Percentiles rank a stretch among this genome's conserved stretches.
Conservation (phyloP, 1,140 invertebrate genomes). For the Lerema accius region DNA sequence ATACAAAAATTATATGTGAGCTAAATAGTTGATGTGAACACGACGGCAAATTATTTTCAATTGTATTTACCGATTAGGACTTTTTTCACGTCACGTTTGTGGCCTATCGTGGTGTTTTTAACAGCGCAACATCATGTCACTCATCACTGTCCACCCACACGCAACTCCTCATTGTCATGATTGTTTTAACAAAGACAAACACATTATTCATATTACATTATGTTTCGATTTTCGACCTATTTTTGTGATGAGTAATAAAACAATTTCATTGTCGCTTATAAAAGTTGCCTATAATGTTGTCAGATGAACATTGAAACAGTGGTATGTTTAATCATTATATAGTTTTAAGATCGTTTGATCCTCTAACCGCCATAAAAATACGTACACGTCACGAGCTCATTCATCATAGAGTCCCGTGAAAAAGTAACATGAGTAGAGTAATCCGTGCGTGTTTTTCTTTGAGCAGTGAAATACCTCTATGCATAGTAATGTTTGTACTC, state of each 20-base stretch:
- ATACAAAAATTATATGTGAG: no score
- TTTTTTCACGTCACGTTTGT: neutral
- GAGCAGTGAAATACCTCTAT: slow-evolving; percentile 1
- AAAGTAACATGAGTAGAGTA: neutral
- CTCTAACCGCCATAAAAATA: slow-evolving; percentile 31
- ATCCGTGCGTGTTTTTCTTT: neutral
- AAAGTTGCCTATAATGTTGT: slow-evolving; percentile 21
- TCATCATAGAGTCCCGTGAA: neutral
- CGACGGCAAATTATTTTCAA: neutral
- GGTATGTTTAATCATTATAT: no score
- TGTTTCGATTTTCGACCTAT: slow-evolving; percentile 46
- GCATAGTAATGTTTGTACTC: slow-evolving; percentile 48
- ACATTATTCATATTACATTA: slow-evolving; percentile 40
- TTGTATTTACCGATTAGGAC: neutral
- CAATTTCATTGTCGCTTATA: no score
- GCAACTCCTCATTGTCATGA: slow-evolving; percentile 56
- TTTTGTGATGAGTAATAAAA: no score
- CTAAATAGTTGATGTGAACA: neutral
- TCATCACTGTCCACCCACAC: slow-evolving; percentile 52
- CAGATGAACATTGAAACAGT: no score
- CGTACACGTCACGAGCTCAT: neutral
- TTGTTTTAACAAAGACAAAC: slow-evolving; percentile 49
- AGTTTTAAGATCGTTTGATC: neutral
- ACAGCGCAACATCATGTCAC: slow-evolving; percentile 35
- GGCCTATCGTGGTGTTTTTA: neutral